phyloP scores from a whole-genome alignment of 2,113 vertebrate species.

The Saccopteryx bilineata region DNA sequence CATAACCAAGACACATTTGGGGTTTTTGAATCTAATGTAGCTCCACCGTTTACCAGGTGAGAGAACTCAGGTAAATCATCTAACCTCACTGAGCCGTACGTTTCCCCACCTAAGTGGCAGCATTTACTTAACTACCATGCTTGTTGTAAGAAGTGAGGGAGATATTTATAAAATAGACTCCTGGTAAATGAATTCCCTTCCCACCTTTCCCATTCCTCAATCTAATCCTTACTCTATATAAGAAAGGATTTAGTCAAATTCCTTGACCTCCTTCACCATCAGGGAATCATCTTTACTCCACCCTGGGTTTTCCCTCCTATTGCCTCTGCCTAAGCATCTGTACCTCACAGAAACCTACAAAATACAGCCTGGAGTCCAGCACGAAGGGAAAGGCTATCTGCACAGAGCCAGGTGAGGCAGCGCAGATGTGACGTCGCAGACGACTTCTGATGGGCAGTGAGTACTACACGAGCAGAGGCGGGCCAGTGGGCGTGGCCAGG shows the following conservation, averaged over 20 bases:
- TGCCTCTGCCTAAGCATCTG: background rate
- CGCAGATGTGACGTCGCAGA: background rate
- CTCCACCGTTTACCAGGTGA: background rate
- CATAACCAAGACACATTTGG: background rate
- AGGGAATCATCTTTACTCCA: background rate
- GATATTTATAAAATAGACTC: background rate
- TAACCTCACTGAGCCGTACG: background rate
- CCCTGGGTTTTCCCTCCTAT: background rate
- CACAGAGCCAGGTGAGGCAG: background rate
- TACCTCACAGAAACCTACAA: background rate
- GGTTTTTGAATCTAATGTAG: background rate
- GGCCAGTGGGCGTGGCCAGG: background rate
- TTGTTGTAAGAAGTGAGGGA: background rate
- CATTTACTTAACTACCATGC: background rate
- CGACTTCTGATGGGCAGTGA: background rate
- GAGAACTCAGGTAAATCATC: background rate
- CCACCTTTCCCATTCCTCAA: background rate
- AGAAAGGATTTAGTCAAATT: slow-evolving; percentile 8
- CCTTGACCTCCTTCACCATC: background rate
- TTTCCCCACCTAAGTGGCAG: background rate
- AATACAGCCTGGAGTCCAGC: background rate
- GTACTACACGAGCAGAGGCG: background rate
- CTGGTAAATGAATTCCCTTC: background rate
- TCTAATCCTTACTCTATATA: background rate
- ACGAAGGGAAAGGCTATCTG: background rate